phyloP scores from a whole-genome alignment of 2,888 invertebrate genomes.

The Notodonta ziczac region DNA sequence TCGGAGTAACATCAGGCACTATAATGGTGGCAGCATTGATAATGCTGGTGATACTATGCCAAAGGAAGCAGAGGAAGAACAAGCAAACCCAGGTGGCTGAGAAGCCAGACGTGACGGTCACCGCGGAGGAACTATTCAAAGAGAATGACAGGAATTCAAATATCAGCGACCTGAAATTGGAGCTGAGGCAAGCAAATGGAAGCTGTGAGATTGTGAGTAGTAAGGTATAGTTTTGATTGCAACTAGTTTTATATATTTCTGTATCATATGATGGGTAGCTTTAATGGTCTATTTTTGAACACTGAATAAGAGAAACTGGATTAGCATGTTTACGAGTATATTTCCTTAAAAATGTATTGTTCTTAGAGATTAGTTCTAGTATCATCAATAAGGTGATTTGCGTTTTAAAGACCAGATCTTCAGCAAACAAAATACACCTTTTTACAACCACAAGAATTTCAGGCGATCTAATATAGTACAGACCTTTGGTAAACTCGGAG shows the following conservation, averaged over 20 bases:
- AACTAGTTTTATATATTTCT: neutral
- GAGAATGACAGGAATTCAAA: constrained; percentile 96
- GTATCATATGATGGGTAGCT: too few relatives aligned
- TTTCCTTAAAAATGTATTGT: too few relatives aligned
- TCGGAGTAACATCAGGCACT: constrained; percentile 94
- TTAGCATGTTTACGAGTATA: too few relatives aligned
- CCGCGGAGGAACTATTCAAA: constrained; percentile 83
- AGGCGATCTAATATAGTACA: too few relatives aligned
- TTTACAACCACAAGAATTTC: too few relatives aligned
- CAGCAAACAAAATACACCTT: too few relatives aligned
- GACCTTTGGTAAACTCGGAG: too few relatives aligned
- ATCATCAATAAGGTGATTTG: too few relatives aligned
- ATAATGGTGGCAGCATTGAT: constrained; percentile 93
- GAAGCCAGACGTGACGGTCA: constrained; percentile 85
- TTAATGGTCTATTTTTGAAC: too few relatives aligned
- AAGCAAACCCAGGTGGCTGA: constrained; percentile 76
- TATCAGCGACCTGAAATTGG: constrained; percentile 95
- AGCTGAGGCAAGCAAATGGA: constrained; percentile 92
- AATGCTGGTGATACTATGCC: constrained; percentile 93
- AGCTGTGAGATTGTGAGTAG: constrained; percentile 89
- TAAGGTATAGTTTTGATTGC: neutral
- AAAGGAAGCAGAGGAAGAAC: constrained; percentile 86
- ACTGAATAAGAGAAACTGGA: too few relatives aligned
- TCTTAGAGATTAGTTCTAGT: too few relatives aligned
- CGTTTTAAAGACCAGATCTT: too few relatives aligned